A percentile compares a stretch with the other conserved stretches of the same genome.
Conservation (phyloP, 2,888 invertebrate species). For the Lasioglossum malachurum region DNA sequence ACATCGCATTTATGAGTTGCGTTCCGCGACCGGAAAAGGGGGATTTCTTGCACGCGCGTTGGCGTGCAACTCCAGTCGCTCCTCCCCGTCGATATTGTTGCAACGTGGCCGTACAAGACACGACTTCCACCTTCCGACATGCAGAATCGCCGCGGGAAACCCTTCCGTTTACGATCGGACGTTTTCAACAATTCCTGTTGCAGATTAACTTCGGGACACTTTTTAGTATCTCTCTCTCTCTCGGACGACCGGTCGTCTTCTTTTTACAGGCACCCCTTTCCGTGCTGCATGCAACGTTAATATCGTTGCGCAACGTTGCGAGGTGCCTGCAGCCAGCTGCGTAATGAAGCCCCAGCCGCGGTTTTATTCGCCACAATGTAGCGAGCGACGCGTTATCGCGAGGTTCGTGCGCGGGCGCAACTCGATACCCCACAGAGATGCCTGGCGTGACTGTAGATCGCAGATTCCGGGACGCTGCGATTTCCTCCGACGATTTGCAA, state of each 20-base stretch:
- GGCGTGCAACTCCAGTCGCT: slow-evolving; percentile 49
- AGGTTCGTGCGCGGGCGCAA: slow-evolving; percentile 17
- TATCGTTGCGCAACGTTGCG: neutral
- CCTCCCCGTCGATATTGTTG: slow-evolving; percentile 46
- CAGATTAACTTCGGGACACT: neutral
- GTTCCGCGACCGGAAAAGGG: slow-evolving; percentile 47
- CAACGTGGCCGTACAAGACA: slow-evolving; percentile 39
- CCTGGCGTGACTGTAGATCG: neutral
- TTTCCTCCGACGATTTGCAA: neutral
- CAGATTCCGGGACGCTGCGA: neutral
- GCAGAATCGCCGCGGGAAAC: neutral
- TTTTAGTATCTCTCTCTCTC: neutral
- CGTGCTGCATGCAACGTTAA: neutral
- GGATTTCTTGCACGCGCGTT: slow-evolving; percentile 54
- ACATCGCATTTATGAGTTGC: slow-evolving; percentile 41
- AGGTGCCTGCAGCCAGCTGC: neutral
- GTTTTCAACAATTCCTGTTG: neutral
- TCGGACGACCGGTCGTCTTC: neutral
- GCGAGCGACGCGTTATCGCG: slow-evolving; percentile 54
- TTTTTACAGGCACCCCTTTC: neutral
- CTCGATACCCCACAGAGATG: slow-evolving; percentile 23
- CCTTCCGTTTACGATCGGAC: neutral
- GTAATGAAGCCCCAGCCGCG: neutral
- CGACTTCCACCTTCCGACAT: slow-evolving; percentile 5
- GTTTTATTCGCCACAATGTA: slow-evolving; percentile 55